Evolutionary conservation across 2,113 vertebrate genomes (phyloP).

Genomic region (Dasyornis broadbenti): DNA sequence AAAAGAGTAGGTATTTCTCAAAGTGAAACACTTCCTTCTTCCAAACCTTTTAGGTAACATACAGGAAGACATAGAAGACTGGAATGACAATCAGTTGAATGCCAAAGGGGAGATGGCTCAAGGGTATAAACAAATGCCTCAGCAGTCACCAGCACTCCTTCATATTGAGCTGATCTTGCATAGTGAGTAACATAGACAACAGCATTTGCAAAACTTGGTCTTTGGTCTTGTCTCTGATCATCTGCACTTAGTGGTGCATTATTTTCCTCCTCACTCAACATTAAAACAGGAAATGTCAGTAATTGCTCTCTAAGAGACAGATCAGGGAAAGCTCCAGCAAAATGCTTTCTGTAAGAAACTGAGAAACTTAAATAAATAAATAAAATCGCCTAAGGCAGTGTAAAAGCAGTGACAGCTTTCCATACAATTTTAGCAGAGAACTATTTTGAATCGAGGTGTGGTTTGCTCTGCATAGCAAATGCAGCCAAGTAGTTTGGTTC

Average conservation of each 20-base stretch:
- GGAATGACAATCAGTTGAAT: not conserved
- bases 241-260: not conserved
- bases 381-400: not conserved
- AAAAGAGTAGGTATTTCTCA: not conserved
- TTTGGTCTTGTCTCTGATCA: not conserved
- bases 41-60: not conserved
- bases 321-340: not conserved
- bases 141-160: not conserved
- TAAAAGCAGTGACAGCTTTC: not conserved
- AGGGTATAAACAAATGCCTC: not conserved
- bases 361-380: not conserved
- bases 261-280: not conserved
- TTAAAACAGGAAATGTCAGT: not conserved
- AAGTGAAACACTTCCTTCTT: not conserved
- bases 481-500: not conserved
- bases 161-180: not conserved
- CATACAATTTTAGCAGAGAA: not conserved
- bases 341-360: not conserved
- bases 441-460: not conserved
- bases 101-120: not conserved
- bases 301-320: not conserved
- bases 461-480: not conserved
- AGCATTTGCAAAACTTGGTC: not conserved
- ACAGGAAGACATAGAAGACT: not conserved
- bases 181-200: not conserved